Evolutionary conservation across 2,888 invertebrate genomes (phyloP).

Genomic region (Unio delphinus): DNA sequence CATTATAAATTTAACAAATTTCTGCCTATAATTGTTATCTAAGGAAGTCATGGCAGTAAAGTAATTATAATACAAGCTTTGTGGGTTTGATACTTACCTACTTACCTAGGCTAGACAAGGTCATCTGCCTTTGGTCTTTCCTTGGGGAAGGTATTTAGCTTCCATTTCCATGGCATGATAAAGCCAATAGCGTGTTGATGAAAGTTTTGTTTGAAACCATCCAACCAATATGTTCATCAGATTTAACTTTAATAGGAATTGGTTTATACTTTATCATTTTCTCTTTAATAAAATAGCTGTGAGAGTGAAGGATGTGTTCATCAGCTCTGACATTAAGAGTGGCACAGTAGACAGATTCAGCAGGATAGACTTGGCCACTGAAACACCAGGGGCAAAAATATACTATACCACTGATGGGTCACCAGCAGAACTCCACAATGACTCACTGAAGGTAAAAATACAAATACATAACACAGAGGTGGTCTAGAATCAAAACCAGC

Average conservation of each 20-base stretch:
- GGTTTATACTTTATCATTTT: background rate
- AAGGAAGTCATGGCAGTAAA: too few species aligned
- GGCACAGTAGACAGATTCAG: constrained; percentile 60
- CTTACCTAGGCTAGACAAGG: too few species aligned
- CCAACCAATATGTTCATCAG: too few species aligned
- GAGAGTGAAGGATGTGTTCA: constrained; percentile 51
- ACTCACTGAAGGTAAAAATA: constrained; percentile 56
- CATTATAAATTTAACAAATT: too few species aligned
- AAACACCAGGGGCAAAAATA: constrained; percentile 60
- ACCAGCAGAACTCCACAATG: constrained; percentile 61
- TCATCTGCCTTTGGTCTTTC: too few species aligned
- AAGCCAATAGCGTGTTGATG: too few species aligned
- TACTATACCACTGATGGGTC: constrained; percentile 70
- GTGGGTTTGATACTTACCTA: too few species aligned
- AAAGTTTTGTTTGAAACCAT: too few species aligned
- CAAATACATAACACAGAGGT: background rate
- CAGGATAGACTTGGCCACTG: constrained; percentile 56
- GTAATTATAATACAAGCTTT: too few species aligned
- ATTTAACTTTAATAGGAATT: background rate
- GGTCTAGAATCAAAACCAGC: background rate
- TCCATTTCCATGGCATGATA: too few species aligned
- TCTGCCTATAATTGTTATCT: too few species aligned
- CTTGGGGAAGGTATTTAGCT: too few species aligned
- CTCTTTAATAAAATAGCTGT: constrained; percentile 34
- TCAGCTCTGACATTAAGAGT: constrained; percentile 48